Percentiles rank a stretch among this genome's conserved stretches.
Evolutionary conservation across 1,140 invertebrate species (phyloP).

Genomic region (Meloidogyne chitwoodi): DNA sequence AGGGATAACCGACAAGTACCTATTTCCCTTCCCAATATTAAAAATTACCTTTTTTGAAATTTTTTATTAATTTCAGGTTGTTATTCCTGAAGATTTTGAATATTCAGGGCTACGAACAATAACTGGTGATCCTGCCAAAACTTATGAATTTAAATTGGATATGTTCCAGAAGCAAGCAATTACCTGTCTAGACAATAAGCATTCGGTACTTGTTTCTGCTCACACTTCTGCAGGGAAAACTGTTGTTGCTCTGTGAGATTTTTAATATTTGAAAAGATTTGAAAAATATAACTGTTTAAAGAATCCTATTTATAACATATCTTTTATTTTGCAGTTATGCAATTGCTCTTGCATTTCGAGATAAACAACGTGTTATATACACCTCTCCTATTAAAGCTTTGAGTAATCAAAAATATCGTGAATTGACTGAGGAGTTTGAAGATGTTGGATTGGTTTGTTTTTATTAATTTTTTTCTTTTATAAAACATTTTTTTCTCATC

Average conservation of each 20-base stretch:
- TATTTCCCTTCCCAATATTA: no score
- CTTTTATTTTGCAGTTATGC: constrained; percentile 65
- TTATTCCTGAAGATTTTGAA: constrained; percentile 55
- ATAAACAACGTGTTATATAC: constrained; percentile 89
- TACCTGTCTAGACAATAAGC: constrained; percentile 92
- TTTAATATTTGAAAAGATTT: constrained; percentile 18
- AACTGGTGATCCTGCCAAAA: constrained; percentile 73
- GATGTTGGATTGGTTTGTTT: constrained; percentile 69
- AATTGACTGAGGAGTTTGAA: constrained; percentile 93
- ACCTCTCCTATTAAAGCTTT: constrained; percentile 99
- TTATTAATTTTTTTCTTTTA: neutral
- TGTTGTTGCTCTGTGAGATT: constrained; percentile 89
- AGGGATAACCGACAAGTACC: no score
- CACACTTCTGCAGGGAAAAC: constrained; percentile 99
- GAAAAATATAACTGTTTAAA: neutral
- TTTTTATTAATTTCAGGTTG: constrained; percentile 58
- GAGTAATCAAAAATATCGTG: constrained; percentile 98
- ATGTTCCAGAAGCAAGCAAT: constrained; percentile 97
- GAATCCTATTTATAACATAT: neutral
- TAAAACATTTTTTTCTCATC: neutral
- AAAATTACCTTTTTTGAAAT: no score
- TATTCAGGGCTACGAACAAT: constrained; percentile 5
- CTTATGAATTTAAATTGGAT: constrained; percentile 90
- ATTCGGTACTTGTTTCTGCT: constrained; percentile 91
- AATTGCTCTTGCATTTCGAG: constrained; percentile 69